Base-by-base conservation (phyloP, 2,113 vertebrate species). In the Lathamus discolor region DNA sequence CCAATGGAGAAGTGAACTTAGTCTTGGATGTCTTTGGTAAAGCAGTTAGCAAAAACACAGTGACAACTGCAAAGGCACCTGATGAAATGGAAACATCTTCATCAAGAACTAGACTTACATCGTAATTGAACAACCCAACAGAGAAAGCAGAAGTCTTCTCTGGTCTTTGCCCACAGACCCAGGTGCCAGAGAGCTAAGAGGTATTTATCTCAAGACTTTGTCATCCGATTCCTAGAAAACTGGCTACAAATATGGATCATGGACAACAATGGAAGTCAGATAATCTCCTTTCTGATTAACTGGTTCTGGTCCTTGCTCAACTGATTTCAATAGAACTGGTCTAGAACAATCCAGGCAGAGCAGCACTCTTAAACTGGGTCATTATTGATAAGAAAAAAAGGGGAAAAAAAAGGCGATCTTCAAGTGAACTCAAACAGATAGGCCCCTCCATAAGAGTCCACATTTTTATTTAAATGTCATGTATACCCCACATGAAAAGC, bases 391-490 rank as follows among this genome's bases (percentile, higher is more conserved):
- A 62, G 28, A 46, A 62, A 68, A 70, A 69, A 69, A 64, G 44
- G 8, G 10, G 4, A 9, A 13, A 72, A 46, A 39, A 70, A 49
- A 57, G 4, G 17, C 75, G 89, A 66, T 73, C 37, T 91, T 83
- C 52, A 82, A 79, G 57, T 44, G 29, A 95, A 63, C 29, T 94
- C 89, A 92, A 54, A 63, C 3, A 59, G 79, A 72, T 66, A 83
- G 77, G 29, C 16, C 46, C 49, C 77, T 92, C 76, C 68, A 57
- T 77, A 55, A 76, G 46, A 85, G 76, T 85, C 84, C 73, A 94
- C 88, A 67, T 85, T 79, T 95, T 93, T 96, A 92, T 96, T 95
- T 95, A 91, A 97, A 97, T 97, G 83, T 88, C 95, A 85, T 94
- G 93, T 97, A 96, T 89, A 93, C 88, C 94, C 79, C 6, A 44